Percentiles rank a stretch among this genome's conserved stretches.
These are phyloP conservation scores for Tuta absoluta DNA, from an alignment of 2,888 invertebrate species.

Conservation along the genomic window DNA sequence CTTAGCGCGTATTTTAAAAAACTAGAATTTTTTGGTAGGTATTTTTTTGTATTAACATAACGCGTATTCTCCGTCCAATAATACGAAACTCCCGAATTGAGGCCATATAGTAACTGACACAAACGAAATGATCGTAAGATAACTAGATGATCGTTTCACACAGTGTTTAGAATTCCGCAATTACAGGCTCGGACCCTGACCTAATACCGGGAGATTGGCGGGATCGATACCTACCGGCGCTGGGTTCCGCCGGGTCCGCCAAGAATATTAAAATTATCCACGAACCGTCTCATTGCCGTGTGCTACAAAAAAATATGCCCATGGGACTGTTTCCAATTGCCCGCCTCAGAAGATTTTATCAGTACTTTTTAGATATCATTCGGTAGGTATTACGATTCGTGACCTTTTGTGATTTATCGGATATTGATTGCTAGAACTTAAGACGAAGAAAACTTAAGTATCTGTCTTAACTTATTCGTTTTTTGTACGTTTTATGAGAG, in stretches of 20 bases:
- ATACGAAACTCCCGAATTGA: too few species aligned
- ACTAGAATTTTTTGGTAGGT: too few species aligned
- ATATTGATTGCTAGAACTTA: slow-evolving; percentile 7
- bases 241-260: slow-evolving; percentile 57
- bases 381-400: slow-evolving; percentile 36
- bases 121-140: background rate
- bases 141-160: slow-evolving; percentile 22
- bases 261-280: slow-evolving; percentile 75
- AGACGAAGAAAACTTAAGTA: background rate
- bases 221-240: slow-evolving; percentile 55
- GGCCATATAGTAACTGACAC: too few species aligned
- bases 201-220: slow-evolving; percentile 51
- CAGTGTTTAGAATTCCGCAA: slow-evolving; percentile 41
- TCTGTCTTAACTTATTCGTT: background rate
- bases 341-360: slow-evolving; percentile 56
- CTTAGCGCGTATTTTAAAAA: too few species aligned
- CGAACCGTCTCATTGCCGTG: slow-evolving; percentile 51
- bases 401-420: slow-evolving; percentile 16
- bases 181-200: slow-evolving; percentile 47
- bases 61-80: too few species aligned
- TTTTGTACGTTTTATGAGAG: background rate
- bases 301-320: slow-evolving; percentile 68
- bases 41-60: too few species aligned
- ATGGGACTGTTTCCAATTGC: slow-evolving; percentile 69
- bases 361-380: slow-evolving; percentile 46